These are phyloP conservation scores for Casuarius casuarius DNA, from an alignment of 2,113 vertebrate species.

Conservation along the genomic window DNA sequence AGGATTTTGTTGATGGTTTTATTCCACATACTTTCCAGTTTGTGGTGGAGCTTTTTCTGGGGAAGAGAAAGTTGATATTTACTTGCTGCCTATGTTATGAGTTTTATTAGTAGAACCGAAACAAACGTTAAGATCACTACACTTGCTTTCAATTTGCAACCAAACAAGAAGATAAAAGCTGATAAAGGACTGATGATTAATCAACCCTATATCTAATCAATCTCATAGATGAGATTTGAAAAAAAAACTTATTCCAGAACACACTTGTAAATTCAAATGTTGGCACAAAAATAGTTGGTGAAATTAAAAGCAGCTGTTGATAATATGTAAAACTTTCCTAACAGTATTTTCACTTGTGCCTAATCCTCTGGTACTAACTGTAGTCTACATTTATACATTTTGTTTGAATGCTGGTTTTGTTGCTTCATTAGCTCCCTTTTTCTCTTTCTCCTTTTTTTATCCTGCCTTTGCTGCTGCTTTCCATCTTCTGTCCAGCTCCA, in stretches of 20 bases:
- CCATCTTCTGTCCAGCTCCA: slow-evolving; percentile 82
- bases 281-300: slow-evolving; percentile 56
- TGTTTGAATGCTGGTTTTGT: slow-evolving; percentile 88
- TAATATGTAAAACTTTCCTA: slow-evolving; percentile 65
- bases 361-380: slow-evolving; percentile 85
- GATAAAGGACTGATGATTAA: background rate
- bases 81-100: background rate
- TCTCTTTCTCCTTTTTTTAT: slow-evolving; percentile 85
- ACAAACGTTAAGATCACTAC: slow-evolving; percentile 46
- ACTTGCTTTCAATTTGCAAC: slow-evolving; percentile 47
- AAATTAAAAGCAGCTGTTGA: slow-evolving; percentile 53
- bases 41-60: background rate
- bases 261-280: slow-evolving; percentile 8
- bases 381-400: slow-evolving; percentile 80
- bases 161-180: slow-evolving; percentile 23
- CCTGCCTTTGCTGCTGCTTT: slow-evolving; percentile 84
- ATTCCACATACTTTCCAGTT: slow-evolving; percentile 4
- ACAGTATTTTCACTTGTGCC: slow-evolving; percentile 71
- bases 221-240: slow-evolving; percentile 24
- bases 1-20: background rate
- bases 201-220: background rate
- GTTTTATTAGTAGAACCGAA: background rate
- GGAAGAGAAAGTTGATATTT: background rate
- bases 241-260: slow-evolving; percentile 2
- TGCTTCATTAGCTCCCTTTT: slow-evolving; percentile 92